Evolutionary conservation across 2,113 vertebrate species (phyloP), one percentile per base, ranked within the genome.

Genomic region (Nothoprocta perdicaria): DNA sequence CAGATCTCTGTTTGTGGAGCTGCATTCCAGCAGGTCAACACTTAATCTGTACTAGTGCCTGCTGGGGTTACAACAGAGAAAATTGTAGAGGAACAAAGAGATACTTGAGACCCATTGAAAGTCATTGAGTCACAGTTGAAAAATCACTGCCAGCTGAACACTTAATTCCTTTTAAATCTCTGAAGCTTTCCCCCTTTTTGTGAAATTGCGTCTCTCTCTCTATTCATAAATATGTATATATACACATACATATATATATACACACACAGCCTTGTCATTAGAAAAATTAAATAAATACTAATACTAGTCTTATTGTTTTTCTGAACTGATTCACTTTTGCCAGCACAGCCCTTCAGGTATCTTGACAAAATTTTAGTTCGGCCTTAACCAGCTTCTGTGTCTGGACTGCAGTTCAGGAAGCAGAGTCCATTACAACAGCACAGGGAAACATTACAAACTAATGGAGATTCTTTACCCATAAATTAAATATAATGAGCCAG

Each of bases 401-500:
- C 84, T 67, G 38, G 79, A 87, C 61, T 65, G 76, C 6, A 83
- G 50, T 26, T 74, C 50, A 74, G 89, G 86, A 80, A 88, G 41
- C 21, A 27, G 38, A 74, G 48, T 55, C 14, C 31, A 22, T 88
- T 90, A 84, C 60, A 76, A 41, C 67, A 83, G 43, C 23, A 65
- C 57, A 81, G 72, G 82, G 57, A 74, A 89, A 78, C 65, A 72
- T 46, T 93, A 45, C 23, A 82, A 86, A 77, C 27, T 41, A 27
- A 67, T 46, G 65, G 50, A 78, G 61, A 53, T 61, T 89, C 67
- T 78, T 72, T 48, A 67, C 12, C 6, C 79, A 65, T 91, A 80
- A 87, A 91, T 94, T 85, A 87, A 46, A 80, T 40, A 35, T 12
- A 91, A 89, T 61, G 65, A 93, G 76, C 23, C 63, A 86, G 58